Conservation (phyloP, 2,888 invertebrate genomes). For the Diarsia mendica region DNA sequence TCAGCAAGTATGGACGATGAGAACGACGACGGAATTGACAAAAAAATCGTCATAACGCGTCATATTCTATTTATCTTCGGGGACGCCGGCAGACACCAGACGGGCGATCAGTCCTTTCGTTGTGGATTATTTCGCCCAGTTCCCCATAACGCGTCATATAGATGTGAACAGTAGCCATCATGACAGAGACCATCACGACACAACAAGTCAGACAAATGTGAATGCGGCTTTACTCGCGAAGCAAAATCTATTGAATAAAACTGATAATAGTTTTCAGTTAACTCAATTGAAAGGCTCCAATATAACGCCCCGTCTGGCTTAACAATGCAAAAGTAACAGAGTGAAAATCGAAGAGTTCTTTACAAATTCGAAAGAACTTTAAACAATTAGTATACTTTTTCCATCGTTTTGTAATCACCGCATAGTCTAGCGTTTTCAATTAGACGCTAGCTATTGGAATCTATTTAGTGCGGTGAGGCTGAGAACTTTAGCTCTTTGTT, state of each 20-base stretch:
- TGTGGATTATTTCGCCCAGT: too few relatives aligned
- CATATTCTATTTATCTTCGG: too few relatives aligned
- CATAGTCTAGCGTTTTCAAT: slow-evolving; percentile 54
- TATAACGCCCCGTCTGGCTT: slow-evolving; percentile 28
- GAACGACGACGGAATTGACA: too few relatives aligned
- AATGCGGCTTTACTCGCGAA: too few relatives aligned
- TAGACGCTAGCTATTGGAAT: slow-evolving; percentile 51
- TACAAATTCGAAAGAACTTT: slow-evolving; percentile 50
- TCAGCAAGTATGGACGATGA: too few relatives aligned
- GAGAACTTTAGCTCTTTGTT: slow-evolving; percentile 23
- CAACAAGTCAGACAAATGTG: too few relatives aligned
- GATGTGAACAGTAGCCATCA: too few relatives aligned
- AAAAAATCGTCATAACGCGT: too few relatives aligned
- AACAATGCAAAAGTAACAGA: slow-evolving; percentile 48
- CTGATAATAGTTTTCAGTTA: slow-evolving; percentile 28
- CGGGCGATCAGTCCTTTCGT: too few relatives aligned
- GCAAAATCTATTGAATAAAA: slow-evolving; percentile 33
- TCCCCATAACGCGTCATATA: too few relatives aligned
- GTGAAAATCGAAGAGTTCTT: slow-evolving; percentile 44
- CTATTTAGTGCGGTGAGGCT: slow-evolving; percentile 39
- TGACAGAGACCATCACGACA: too few relatives aligned
- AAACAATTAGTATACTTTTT: slow-evolving; percentile 55
- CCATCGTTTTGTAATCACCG: slow-evolving; percentile 55
- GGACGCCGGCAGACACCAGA: too few relatives aligned
- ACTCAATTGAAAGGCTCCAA: slow-evolving; percentile 38